Conservation (phyloP, 2,888 invertebrate species). For the Netelia virgata region DNA sequence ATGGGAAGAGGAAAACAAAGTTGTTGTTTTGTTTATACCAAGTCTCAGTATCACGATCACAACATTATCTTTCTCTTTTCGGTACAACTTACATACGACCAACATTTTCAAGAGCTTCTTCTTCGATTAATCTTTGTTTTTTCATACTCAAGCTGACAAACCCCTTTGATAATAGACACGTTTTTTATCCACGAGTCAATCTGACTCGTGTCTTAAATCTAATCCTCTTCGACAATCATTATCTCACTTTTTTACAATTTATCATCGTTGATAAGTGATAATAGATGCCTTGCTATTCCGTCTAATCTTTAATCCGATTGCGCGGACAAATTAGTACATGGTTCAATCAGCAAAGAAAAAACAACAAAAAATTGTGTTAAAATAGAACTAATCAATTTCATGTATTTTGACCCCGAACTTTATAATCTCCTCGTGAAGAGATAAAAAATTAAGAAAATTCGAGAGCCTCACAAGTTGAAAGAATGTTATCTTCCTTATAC, state of each 20-base stretch:
- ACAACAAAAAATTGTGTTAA: not conserved
- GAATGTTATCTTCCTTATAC: not conserved
- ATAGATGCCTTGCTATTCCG: too few species aligned
- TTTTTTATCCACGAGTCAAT: not conserved
- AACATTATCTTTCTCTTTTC: slow-evolving; percentile 2
- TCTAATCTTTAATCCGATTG: not conserved
- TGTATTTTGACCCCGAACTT: not conserved
- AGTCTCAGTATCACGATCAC: slow-evolving; percentile 22
- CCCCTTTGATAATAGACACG: not conserved
- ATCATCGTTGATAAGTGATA: not conserved
- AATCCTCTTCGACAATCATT: not conserved
- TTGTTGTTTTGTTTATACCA: slow-evolving; percentile 30
- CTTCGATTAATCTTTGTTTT: not conserved
- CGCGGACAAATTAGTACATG: not conserved
- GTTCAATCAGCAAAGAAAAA: not conserved
- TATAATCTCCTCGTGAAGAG: not conserved
- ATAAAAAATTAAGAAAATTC: not conserved
- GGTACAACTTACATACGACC: not conserved
- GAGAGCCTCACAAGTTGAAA: not conserved
- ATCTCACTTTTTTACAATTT: not conserved
- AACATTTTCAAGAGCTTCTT: not conserved
- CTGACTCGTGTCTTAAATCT: not conserved
- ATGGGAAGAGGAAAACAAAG: slow-evolving; percentile 10
- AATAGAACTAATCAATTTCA: not conserved
- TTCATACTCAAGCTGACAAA: not conserved